Evolutionary conservation across 2,113 vertebrate genomes (phyloP).

Genomic region (Cheirogaleus medius): DNA sequence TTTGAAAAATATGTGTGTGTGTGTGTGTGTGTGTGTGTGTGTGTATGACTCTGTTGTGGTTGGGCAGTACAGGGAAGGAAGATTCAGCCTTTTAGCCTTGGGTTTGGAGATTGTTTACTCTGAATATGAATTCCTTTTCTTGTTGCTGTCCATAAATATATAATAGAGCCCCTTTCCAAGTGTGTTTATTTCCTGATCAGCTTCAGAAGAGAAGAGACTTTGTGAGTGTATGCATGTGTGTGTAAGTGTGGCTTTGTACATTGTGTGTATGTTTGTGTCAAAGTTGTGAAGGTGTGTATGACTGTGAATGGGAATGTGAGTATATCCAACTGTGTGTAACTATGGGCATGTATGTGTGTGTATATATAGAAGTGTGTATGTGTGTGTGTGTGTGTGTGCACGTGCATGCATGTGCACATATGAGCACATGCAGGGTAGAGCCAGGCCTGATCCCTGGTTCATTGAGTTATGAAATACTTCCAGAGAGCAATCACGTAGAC

Average conservation of each 20-base stretch:
- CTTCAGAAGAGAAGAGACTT: not conserved
- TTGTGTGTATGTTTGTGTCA: not conserved
- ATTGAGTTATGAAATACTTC: not conserved
- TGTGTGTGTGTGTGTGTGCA: not conserved
- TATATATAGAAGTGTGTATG: not conserved
- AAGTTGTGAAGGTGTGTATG: constrained; percentile 18
- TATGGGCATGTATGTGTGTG: not conserved
- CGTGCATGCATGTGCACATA: not conserved
- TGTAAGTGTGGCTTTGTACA: not conserved
- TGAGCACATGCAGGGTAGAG: not conserved
- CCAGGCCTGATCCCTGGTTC: not conserved
- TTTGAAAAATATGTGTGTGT: not conserved
- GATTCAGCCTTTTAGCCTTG: not conserved
- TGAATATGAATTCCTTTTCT: constrained; percentile 33
- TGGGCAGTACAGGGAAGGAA: not conserved
- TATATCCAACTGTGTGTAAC: not conserved
- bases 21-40: not conserved
- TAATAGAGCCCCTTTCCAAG: not conserved
- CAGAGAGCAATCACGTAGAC: constrained; percentile 1
- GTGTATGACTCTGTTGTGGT: not conserved
- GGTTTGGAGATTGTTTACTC: not conserved
- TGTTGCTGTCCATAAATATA: not conserved
- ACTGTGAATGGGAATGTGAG: not conserved
- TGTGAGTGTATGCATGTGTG: not conserved
- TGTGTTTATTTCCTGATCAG: constrained; percentile 13